Percentiles rank a stretch among this genome's conserved stretches.
These are phyloP conservation scores for Triplophysa dalaica DNA, from an alignment of 2,113 vertebrate species.

Conservation along the genomic window DNA sequence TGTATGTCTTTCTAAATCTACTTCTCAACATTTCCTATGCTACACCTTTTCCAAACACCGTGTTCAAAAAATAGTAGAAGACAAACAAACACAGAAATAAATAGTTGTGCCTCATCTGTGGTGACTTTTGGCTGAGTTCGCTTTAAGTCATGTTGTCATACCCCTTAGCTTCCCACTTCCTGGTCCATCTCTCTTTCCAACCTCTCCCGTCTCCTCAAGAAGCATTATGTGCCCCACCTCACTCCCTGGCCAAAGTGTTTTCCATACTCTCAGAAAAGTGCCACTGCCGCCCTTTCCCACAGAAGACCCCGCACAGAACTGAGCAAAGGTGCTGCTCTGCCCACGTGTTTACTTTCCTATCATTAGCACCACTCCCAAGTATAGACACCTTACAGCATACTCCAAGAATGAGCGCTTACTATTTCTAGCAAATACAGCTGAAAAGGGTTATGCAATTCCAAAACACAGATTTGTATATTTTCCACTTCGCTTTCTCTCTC, in stretches of 20 bases:
- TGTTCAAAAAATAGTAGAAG: slow-evolving; percentile 18
- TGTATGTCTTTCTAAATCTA: slow-evolving; percentile 30
- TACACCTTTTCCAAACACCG: background rate
- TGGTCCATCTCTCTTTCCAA: slow-evolving; percentile 41
- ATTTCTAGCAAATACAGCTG: slow-evolving; percentile 57
- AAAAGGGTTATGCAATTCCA: slow-evolving; percentile 63
- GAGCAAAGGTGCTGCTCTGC: slow-evolving; percentile 47
- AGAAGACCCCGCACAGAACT: slow-evolving; percentile 35
- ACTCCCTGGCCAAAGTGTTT: slow-evolving; percentile 50
- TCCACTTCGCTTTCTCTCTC: slow-evolving; percentile 5
- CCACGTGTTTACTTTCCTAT: slow-evolving; percentile 63
- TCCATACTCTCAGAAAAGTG: slow-evolving; percentile 62
- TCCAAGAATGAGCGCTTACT: slow-evolving; percentile 54
- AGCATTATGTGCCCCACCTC: slow-evolving; percentile 44
- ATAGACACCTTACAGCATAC: slow-evolving; percentile 49
- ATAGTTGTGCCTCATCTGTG: slow-evolving; percentile 34
- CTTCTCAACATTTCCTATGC: slow-evolving; percentile 33
- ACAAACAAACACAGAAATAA: slow-evolving; percentile 47
- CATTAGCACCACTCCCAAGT: slow-evolving; percentile 43
- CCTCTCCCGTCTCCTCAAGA: slow-evolving; percentile 5
- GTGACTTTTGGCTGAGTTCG: slow-evolving; percentile 37
- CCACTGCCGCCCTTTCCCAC: slow-evolving; percentile 58
- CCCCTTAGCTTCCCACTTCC: slow-evolving; percentile 31
- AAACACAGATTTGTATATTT: slow-evolving; percentile 58
- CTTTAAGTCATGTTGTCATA: slow-evolving; percentile 41